These are phyloP conservation scores for Tenodera sinensis DNA, from an alignment of 2,888 invertebrate genomes.

Conservation along the genomic window DNA sequence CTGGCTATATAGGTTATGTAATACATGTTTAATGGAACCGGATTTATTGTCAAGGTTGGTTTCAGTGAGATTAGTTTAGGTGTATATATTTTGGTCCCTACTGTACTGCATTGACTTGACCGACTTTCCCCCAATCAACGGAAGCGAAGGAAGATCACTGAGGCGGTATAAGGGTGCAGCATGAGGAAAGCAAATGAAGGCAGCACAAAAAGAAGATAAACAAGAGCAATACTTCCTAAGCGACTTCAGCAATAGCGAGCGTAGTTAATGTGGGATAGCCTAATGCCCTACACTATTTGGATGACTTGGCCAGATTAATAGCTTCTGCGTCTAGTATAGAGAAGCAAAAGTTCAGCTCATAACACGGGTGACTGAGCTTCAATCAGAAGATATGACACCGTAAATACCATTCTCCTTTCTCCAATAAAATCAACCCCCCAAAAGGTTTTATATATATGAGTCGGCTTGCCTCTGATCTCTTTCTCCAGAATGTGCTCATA, in stretches of 20 bases:
- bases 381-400: conserved; percentile 28
- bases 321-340: neutral
- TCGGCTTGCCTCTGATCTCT: neutral
- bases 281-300: neutral
- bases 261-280: neutral
- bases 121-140: conserved; percentile 5
- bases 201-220: neutral
- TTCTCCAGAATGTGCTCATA: neutral
- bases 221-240: neutral
- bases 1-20: too few species aligned
- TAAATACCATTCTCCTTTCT: conserved; percentile 28
- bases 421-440: neutral
- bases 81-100: neutral
- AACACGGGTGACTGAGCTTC: conserved; percentile 24
- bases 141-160: neutral
- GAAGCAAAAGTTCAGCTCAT: conserved; percentile 8
- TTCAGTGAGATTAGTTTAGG: too few species aligned
- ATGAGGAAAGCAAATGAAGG: neutral
- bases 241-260: neutral
- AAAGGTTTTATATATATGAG: neutral
- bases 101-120: neutral
- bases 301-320: conserved; percentile 16
- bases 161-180: neutral
- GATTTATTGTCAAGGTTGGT: too few species aligned
- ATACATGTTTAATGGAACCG: too few species aligned